A percentile compares a stretch with the other conserved stretches of the same genome.
Conservation (phyloP, 2,888 invertebrate genomes). For the Morpho achilles region DNA sequence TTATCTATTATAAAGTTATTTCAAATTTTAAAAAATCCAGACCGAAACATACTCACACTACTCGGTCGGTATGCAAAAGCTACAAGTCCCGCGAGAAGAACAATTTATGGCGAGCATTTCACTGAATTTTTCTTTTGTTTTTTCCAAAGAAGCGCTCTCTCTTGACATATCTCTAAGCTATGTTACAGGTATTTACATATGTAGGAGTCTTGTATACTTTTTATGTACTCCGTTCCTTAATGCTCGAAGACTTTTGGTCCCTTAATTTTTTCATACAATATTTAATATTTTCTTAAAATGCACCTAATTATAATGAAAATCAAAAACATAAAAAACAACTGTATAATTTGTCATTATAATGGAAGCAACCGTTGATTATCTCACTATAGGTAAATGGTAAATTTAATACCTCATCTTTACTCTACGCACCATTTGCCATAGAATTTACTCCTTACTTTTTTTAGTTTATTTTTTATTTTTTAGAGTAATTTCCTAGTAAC, state of each 20-base stretch:
- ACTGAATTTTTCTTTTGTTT: constrained; percentile 73
- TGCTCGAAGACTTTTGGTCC: constrained; percentile 19
- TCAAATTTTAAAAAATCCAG: neutral
- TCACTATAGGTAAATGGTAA: too few relatives aligned
- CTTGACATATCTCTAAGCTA: constrained; percentile 36
- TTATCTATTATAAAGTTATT: too few relatives aligned
- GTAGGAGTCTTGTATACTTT: constrained; percentile 31
- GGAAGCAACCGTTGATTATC: too few relatives aligned
- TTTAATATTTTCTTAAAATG: constrained; percentile 7
- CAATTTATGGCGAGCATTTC: constrained; percentile 74
- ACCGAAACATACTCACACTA: constrained; percentile 36
- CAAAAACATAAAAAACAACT: neutral
- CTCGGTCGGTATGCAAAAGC: constrained; percentile 66
- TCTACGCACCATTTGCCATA: too few relatives aligned
- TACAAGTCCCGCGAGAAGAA: constrained; percentile 64
- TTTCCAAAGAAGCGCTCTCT: constrained; percentile 51
- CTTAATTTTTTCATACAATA: constrained; percentile 9
- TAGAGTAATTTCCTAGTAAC: too few relatives aligned
- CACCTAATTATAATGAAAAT: neutral
- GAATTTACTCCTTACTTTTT: too few relatives aligned
- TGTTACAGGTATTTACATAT: constrained; percentile 44
- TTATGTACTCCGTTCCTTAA: constrained; percentile 20
- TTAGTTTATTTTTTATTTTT: too few relatives aligned
- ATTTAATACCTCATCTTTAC: too few relatives aligned
- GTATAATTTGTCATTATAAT: too few relatives aligned